These are phyloP conservation scores for Sphenodon punctatus DNA, from an alignment of 2,797 vertebrate species.

Conservation along the genomic window DNA sequence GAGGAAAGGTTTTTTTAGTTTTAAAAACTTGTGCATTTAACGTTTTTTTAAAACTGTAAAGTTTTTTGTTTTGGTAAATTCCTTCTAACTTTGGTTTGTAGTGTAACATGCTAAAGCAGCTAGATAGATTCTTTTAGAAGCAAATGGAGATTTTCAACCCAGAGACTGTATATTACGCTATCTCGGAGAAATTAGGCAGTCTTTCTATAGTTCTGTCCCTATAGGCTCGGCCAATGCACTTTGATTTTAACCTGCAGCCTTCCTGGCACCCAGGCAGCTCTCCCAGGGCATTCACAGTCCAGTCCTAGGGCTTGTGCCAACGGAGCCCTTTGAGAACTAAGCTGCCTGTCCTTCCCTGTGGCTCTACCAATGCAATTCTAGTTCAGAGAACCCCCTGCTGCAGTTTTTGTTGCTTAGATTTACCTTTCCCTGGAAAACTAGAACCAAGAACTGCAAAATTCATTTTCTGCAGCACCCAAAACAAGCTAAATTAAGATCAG, in stretches of 20 bases:
- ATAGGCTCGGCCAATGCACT: background rate
- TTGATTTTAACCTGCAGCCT: background rate
- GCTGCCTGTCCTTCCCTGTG: background rate
- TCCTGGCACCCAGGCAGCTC: too few relatives aligned
- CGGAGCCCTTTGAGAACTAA: too few relatives aligned
- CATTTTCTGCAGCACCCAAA: background rate
- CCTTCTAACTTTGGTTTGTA: background rate
- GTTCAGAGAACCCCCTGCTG: constrained; percentile 51
- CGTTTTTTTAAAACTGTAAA: too few relatives aligned
- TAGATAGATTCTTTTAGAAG: background rate
- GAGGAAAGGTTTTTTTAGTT: too few relatives aligned
- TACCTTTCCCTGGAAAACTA: background rate
- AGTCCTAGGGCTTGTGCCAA: too few relatives aligned
- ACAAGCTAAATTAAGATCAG: background rate
- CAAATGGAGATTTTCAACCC: constrained; percentile 6
- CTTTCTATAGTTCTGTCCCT: constrained; percentile 3
- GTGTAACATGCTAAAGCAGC: background rate
- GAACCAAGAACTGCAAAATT: background rate
- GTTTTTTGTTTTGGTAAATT: too few relatives aligned
- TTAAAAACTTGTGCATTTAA: too few relatives aligned
- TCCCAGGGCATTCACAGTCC: too few relatives aligned
- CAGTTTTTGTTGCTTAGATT: background rate
- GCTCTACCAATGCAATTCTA: background rate
- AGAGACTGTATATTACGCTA: constrained; percentile 15
- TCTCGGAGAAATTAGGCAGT: background rate